These are phyloP conservation scores for Melolontha melolontha DNA, from an alignment of 2,888 invertebrate genomes.

Conservation along the genomic window DNA sequence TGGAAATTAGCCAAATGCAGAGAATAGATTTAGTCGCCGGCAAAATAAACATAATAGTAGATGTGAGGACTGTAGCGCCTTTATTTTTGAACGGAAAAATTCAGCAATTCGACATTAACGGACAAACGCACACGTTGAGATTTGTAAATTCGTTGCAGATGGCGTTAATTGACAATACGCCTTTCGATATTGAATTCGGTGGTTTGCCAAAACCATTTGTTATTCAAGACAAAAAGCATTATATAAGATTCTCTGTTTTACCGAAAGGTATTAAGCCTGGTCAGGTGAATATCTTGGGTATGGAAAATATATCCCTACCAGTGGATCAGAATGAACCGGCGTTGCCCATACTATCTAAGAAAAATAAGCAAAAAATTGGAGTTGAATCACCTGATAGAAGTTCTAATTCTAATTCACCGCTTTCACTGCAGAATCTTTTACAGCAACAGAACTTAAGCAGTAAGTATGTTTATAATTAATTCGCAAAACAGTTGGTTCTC, in stretches of 20 bases:
- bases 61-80: slow-evolving; percentile 82
- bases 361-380: slow-evolving; percentile 48
- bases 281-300: slow-evolving; percentile 75
- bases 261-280: slow-evolving; percentile 82
- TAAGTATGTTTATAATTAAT: slow-evolving; percentile 53
- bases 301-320: slow-evolving; percentile 71
- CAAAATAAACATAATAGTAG: slow-evolving; percentile 85
- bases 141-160: slow-evolving; percentile 84
- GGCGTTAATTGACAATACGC: slow-evolving; percentile 82
- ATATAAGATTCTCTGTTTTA: slow-evolving; percentile 82
- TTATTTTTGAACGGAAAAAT: slow-evolving; percentile 87
- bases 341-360: slow-evolving; percentile 53
- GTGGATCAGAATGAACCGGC: slow-evolving; percentile 57
- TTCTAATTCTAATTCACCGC: slow-evolving; percentile 61
- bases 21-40: slow-evolving; percentile 87
- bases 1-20: slow-evolving; percentile 85
- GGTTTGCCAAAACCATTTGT: slow-evolving; percentile 84
- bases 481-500: neutral
- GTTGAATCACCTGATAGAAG: slow-evolving; percentile 58
- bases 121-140: slow-evolving; percentile 79
- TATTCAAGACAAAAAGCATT: slow-evolving; percentile 81
- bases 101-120: slow-evolving; percentile 82
- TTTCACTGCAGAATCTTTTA: slow-evolving; percentile 58
- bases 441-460: slow-evolving; percentile 58
- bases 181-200: slow-evolving; percentile 85